Base-by-base conservation (phyloP, 2,888 invertebrate genomes). In the Lamellibrachia satsuma region DNA sequence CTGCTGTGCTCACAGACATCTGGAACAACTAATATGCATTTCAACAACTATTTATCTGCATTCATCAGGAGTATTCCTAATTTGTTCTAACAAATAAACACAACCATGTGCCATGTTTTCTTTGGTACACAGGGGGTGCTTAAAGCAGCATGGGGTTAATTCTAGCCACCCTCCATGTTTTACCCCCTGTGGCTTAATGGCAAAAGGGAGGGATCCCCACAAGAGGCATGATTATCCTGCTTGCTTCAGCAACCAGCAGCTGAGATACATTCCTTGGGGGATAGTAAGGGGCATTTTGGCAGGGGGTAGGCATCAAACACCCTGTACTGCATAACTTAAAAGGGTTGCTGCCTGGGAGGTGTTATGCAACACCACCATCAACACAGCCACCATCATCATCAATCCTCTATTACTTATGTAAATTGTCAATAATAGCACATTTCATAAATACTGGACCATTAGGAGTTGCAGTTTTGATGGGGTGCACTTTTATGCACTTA, bases 241-340 rank as follows among this genome's bases (percentile, higher is more conserved):
- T 75, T 75, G 75, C 75, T 75, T 75, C 75, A 75, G 75, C 75
- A 75, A 22, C 15, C 75, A 75, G n/a, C 75, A 75, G 75, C 75
- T 75, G 75, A 75, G 75, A 75, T 75, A 75, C 75, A 75, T 22
- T 75, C 75, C 75, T 75, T 75, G 75, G 75, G 4, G 75, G 15
- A 75, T 15, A n/a, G 75, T 75, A 75, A 75, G 75, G 75, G 75
- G 75, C 75, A 75, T 75, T 75, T 75, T 75, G 75, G 75, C 75
- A 75, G 22, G 75, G 75, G 75, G 75, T 75, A n/a, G 75, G 75
- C 75, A 75, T 15, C 75, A 75, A 75, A n/a, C 75, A 75, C 75
- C 75, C 75, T 22, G 75, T 75, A 75, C 75, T 75, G 22, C 75
- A 75, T 75, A 75, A 75, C 75, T 22, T 75, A n/a, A 75, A 75